phyloP scores from a whole-genome alignment of 2,113 vertebrate species.

The Melospiza georgiana region DNA sequence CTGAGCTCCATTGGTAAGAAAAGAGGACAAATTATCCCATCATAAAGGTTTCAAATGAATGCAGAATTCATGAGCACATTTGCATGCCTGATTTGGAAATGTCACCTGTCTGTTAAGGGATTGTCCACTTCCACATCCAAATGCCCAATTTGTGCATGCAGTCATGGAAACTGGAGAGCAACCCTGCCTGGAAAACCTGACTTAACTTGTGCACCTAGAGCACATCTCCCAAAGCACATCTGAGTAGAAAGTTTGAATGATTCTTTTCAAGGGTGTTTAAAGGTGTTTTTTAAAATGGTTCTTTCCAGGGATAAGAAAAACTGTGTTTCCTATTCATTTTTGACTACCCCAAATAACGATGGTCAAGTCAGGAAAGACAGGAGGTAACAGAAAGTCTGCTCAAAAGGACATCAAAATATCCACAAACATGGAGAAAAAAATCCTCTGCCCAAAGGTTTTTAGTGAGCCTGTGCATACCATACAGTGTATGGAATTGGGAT shows the following conservation, averaged over 20 bases:
- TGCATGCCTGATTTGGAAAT: background rate
- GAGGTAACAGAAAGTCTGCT: background rate
- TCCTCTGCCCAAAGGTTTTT: background rate
- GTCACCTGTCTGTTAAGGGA: background rate
- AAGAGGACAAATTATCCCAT: background rate
- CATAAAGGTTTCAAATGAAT: background rate
- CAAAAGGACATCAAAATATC: background rate
- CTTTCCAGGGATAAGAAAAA: background rate
- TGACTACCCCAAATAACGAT: background rate
- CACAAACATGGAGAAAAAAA: background rate
- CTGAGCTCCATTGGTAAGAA: background rate
- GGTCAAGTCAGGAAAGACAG: background rate
- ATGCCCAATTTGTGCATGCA: background rate
- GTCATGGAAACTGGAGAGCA: background rate
- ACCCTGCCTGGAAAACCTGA: background rate
- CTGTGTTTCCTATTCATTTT: background rate
- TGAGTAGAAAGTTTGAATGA: background rate
- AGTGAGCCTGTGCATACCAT: background rate
- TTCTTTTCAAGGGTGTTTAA: background rate
- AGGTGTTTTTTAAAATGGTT: background rate
- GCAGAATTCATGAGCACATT: background rate
- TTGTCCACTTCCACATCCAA: background rate
- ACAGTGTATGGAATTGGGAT: background rate
- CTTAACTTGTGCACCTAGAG: background rate
- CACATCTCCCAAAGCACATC: background rate